Evolutionary conservation across 2,113 vertebrate species (phyloP), one percentile per base, ranked within the genome.

Genomic region (Azemiops feae): DNA sequence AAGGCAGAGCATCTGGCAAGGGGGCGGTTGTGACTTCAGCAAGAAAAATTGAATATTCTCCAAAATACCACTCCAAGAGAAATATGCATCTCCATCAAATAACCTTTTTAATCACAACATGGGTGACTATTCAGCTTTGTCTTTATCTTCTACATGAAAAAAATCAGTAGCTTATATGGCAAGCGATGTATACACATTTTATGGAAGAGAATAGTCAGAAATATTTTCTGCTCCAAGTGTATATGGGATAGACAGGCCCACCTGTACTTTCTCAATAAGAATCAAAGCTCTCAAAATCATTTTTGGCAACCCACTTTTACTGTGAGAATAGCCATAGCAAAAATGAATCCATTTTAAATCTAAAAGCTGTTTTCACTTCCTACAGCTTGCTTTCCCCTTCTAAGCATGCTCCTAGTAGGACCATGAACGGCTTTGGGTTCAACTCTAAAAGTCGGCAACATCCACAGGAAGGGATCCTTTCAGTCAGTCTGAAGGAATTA

Each of bases 321-420:
- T 96, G 95, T 95, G 94, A 95, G 91, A 97, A 94, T 92, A 97
- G 95, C 96, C 95, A 95, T 95, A 96, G 57, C 6, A 34, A 55
- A 91, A 1, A 93, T 27, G 88, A 89, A 47, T 92, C 45, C 23
- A 22, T 34, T 58, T 81, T 64, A 14, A 47, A 12, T 91, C 91
- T 93, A 52, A 18, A 2, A 47, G 34, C 90, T 34, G 5, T 93
- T 52, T 89, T 90, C 87, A 74, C 53, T 43, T 54, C 39, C 53
- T 57, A 74, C 3, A 25, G 45, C 20, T 27, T 39, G 12, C 52
- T 58, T 43, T 23, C 3, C 20, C 43, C 34, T 81, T 81, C 3
- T 81, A 81, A 81, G 18, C 74, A 81, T 39, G 34, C 34, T 18
- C 69, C 69, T 81, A 20, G 5, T 6, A n/a, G 34, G 69, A 2